These are phyloP conservation scores for Nysson spinosus DNA, from an alignment of 2,888 invertebrate species.

Conservation along the genomic window DNA sequence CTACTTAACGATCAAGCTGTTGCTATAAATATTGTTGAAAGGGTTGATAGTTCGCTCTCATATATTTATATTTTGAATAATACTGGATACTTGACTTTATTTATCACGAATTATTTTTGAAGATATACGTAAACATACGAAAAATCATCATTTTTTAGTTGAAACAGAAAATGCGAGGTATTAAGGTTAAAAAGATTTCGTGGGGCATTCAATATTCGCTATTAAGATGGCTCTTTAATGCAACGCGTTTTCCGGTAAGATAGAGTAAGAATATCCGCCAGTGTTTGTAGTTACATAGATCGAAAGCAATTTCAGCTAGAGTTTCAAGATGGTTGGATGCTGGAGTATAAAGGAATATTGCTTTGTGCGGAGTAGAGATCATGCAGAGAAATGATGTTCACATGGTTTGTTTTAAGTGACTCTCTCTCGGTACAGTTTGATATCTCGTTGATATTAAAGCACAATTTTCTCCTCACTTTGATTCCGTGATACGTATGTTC, in stretches of 20 bases:
- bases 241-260: neutral
- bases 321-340: neutral
- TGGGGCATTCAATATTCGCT: neutral
- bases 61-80: too few relatives aligned
- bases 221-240: neutral
- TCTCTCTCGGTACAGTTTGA: slow-evolving; percentile 21
- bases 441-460: slow-evolving; percentile 13
- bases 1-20: too few relatives aligned
- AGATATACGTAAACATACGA: too few relatives aligned
- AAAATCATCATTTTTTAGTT: too few relatives aligned
- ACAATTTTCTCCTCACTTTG: neutral
- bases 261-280: neutral
- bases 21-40: too few relatives aligned
- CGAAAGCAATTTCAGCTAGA: neutral
- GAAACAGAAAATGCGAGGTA: too few relatives aligned
- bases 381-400: slow-evolving; percentile 13
- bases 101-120: too few relatives aligned
- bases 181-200: neutral
- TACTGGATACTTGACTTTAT: too few relatives aligned
- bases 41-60: too few relatives aligned
- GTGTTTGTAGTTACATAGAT: neutral
- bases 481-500: neutral
- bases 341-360: neutral
- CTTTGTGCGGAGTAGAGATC: slow-evolving; percentile 9
- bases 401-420: slow-evolving; percentile 25